Percentiles rank a stretch among this genome's conserved stretches.
These are phyloP conservation scores for Prochilodus magdalenae DNA, from an alignment of 2,113 vertebrate genomes.

Conservation along the genomic window DNA sequence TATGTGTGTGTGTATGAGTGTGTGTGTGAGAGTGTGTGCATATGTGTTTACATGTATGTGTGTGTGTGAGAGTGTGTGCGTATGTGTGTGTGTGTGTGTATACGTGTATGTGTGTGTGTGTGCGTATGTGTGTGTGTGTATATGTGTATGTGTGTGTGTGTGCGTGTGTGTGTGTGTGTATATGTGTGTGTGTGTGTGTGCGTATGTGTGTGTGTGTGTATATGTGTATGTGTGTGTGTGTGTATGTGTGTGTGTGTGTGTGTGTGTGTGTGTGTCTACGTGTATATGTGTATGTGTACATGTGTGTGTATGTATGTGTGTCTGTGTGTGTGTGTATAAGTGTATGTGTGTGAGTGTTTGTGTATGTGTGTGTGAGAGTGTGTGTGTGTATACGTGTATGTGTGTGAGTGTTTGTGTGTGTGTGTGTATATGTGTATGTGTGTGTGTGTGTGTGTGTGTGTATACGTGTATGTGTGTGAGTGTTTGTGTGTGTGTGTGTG, in stretches of 20 bases:
- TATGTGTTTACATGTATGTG: no score
- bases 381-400: no score
- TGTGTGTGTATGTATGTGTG: conserved; percentile 5
- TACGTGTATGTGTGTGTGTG: conserved; percentile 1
- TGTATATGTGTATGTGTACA: conserved; percentile 1
- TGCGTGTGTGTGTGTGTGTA: conserved; percentile 20
- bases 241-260: conserved; percentile 12
- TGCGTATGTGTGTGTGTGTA: conserved; percentile 14
- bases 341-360: not conserved
- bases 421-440: no score
- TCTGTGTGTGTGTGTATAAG: conserved; percentile 21
- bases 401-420: conserved; percentile 17
- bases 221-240: no score
- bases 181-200: conserved; percentile 8
- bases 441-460: conserved; percentile 24
- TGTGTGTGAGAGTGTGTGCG: conserved; percentile 16
- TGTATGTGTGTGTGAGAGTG: conserved; percentile 17
- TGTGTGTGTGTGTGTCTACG: conserved; percentile 21
- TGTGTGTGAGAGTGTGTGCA: conserved; percentile 16
- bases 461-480: not conserved
- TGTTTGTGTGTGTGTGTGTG: conserved; percentile 16
- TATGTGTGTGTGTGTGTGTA: conserved; percentile 19
- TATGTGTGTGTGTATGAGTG: not conserved
- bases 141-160: no score
- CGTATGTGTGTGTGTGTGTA: conserved; percentile 9